phyloP scores from a whole-genome alignment of 2,797 vertebrate genomes.

The Hippopotamyrus pictus region DNA sequence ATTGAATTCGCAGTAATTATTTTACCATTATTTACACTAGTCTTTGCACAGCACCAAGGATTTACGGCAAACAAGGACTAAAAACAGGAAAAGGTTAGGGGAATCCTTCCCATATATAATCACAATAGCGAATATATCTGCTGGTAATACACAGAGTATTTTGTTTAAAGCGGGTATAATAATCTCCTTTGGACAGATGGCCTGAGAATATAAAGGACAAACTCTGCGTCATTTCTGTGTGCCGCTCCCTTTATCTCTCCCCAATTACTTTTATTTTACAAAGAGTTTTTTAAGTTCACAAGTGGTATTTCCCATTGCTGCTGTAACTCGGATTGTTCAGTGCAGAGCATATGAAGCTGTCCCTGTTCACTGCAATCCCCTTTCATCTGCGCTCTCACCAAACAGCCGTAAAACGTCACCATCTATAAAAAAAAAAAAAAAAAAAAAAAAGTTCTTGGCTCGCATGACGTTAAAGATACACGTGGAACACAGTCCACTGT shows the following conservation, averaged over 20 bases:
- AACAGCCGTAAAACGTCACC: neutral
- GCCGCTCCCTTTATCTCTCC: neutral
- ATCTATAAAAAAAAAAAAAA: neutral
- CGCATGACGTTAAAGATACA: neutral
- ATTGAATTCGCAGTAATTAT: neutral
- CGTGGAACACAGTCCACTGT: neutral
- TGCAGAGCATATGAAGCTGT: neutral
- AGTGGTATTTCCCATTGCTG: neutral
- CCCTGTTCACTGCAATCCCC: neutral
- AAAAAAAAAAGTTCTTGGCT: neutral
- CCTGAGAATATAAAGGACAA: neutral
- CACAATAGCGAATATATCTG: neutral
- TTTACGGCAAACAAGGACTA: neutral
- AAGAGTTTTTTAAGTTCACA: neutral
- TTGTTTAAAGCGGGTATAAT: neutral
- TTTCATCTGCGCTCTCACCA: neutral
- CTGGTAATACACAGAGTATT: neutral
- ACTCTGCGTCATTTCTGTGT: neutral
- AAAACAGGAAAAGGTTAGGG: neutral
- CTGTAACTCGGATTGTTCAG: neutral
- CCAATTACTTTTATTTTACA: neutral
- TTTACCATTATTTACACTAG: neutral
- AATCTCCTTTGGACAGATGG: neutral
- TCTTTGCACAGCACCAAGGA: neutral
- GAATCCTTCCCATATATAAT: neutral